A percentile compares a stretch with the other conserved stretches of the same genome.
Evolutionary conservation across 2,888 invertebrate species (phyloP).

Genomic region (Parnassius orleans): DNA sequence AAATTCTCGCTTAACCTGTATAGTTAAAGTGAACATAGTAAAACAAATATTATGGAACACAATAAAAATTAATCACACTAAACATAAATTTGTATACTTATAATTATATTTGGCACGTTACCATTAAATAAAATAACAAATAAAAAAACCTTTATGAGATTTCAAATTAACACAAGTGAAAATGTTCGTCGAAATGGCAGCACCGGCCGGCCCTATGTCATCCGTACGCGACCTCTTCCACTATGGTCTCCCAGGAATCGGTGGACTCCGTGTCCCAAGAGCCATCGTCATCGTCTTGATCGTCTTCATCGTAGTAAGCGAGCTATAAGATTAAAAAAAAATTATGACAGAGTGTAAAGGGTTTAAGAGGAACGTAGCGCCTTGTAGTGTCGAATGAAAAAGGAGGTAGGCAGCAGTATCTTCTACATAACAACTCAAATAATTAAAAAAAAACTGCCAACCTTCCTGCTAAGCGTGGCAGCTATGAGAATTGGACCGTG

Average conservation of each 20-base stretch:
- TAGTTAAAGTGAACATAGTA: too few species aligned
- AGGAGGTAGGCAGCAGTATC: too few species aligned
- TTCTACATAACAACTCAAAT: too few species aligned
- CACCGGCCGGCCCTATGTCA: conserved; percentile 39
- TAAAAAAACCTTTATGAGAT: not conserved
- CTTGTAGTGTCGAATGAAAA: too few species aligned
- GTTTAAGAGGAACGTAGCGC: too few species aligned
- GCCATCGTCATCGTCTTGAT: conserved; percentile 51
- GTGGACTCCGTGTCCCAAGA: conserved; percentile 68
- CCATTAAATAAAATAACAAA: not conserved
- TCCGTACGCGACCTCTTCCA: conserved; percentile 69
- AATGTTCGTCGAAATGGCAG: conserved; percentile 5
- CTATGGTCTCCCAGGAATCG: conserved; percentile 76
- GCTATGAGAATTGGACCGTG: too few species aligned
- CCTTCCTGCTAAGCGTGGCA: too few species aligned
- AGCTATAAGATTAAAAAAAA: conserved; percentile 43
- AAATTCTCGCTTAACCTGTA: too few species aligned
- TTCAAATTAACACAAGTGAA: conserved; percentile 5
- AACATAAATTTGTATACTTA: not conserved
- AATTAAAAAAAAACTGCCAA: too few species aligned
- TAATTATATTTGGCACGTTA: conserved; percentile 20
- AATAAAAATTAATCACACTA: not conserved
- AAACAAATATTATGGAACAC: too few species aligned
- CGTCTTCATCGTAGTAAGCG: conserved; percentile 59
- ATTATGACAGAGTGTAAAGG: too few species aligned